Conservation (phyloP, 2,888 invertebrate species). For the Liopterus haemorrhoidalis region DNA sequence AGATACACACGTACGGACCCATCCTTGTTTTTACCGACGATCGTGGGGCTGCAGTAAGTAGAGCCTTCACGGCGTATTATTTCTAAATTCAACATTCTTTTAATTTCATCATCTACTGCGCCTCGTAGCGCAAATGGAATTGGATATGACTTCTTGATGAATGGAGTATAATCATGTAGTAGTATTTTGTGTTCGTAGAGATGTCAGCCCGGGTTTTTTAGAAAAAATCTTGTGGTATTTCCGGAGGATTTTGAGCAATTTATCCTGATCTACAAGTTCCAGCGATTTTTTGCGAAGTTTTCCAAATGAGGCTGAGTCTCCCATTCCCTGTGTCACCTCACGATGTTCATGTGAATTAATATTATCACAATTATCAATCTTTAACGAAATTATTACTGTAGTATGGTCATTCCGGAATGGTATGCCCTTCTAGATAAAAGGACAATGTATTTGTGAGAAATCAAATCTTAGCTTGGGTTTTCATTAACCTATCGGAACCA, state of each 20-base stretch:
- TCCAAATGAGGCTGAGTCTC: background rate
- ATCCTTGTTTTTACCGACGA: conserved; percentile 11
- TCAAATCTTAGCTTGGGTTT: conserved; percentile 17
- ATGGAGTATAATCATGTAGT: conserved; percentile 26
- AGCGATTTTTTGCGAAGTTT: background rate
- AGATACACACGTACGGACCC: conserved; percentile 14
- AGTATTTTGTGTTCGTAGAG: conserved; percentile 30
- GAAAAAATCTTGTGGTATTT: background rate
- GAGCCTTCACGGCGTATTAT: conserved; percentile 35
- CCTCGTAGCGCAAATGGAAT: background rate
- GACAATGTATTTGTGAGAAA: conserved; percentile 2
- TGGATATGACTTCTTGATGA: conserved; percentile 23
- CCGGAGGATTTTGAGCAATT: background rate
- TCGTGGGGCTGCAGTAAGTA: conserved; percentile 33
- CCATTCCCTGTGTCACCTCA: no score
- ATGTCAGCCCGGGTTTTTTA: conserved; percentile 21
- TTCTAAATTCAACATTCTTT: conserved; percentile 25
- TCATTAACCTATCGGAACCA: conserved; percentile 2
- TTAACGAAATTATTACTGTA: no score
- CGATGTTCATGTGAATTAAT: no score
- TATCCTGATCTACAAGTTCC: background rate
- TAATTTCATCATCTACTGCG: background rate
- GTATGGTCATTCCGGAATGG: background rate
- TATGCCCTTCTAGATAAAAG: background rate
- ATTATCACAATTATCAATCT: no score